phyloP scores from a whole-genome alignment of 2,888 invertebrate species.

The Eulithis testata region DNA sequence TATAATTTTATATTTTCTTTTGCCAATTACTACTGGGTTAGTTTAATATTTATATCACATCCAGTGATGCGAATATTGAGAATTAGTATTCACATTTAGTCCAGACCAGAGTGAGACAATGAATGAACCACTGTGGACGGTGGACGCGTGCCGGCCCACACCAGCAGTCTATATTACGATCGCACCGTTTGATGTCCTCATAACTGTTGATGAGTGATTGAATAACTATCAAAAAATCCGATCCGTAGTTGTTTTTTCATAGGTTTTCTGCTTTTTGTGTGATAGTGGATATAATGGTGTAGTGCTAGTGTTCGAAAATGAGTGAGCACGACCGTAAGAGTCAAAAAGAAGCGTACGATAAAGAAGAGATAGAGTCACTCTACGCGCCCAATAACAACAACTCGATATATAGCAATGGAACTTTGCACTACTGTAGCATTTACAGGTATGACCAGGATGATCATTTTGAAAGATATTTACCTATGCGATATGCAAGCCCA shows the following conservation, averaged over 20 bases:
- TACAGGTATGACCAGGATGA: slow-evolving; percentile 66
- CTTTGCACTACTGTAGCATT: slow-evolving; percentile 84
- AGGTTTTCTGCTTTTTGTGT: slow-evolving; percentile 43
- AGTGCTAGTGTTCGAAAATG: slow-evolving; percentile 60
- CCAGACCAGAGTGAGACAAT: slow-evolving; percentile 68
- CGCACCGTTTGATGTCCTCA: slow-evolving; percentile 79
- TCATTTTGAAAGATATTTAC: no score
- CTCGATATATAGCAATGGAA: slow-evolving; percentile 84
- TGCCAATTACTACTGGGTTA: slow-evolving; percentile 34
- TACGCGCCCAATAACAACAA: slow-evolving; percentile 76
- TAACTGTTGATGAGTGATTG: slow-evolving; percentile 70
- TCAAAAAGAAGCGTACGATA: slow-evolving; percentile 56
- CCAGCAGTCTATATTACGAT: slow-evolving; percentile 72
- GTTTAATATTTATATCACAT: slow-evolving; percentile 37
- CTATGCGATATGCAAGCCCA: no score
- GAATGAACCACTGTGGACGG: slow-evolving; percentile 62
- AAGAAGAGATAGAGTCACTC: slow-evolving; percentile 68
- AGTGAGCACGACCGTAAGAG: slow-evolving; percentile 72
- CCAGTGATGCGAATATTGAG: slow-evolving; percentile 35
- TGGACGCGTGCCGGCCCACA: slow-evolving; percentile 62
- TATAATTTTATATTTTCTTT: slow-evolving; percentile 31
- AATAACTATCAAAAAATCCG: slow-evolving; percentile 57
- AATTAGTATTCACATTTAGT: slow-evolving; percentile 79
- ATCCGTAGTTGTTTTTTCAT: slow-evolving; percentile 23
- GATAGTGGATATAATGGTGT: slow-evolving; percentile 43